phyloP scores from a whole-genome alignment of 2,888 invertebrate species.

The Poecilus cupreus region DNA sequence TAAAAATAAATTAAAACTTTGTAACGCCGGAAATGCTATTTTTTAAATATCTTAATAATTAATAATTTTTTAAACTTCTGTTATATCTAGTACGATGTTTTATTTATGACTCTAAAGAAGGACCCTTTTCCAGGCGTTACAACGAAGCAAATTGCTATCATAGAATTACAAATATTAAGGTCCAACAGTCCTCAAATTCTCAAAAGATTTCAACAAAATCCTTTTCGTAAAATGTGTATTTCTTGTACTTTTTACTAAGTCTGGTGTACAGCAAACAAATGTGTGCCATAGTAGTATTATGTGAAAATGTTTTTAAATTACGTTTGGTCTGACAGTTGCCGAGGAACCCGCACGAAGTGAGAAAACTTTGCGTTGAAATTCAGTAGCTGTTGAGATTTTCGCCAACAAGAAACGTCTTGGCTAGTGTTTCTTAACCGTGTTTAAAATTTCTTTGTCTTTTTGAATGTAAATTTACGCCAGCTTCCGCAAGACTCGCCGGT shows the following conservation, averaged over 20 bases:
- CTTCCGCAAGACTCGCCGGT: not conserved
- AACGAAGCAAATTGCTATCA: too few species aligned
- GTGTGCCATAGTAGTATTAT: not conserved
- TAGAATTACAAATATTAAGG: too few species aligned
- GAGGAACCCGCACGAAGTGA: not conserved
- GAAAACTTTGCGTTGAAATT: slow-evolving; percentile 10
- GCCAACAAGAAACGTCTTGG: slow-evolving; percentile 21
- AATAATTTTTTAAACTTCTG: too few species aligned
- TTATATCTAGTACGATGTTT: too few species aligned
- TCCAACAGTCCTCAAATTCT: not conserved
- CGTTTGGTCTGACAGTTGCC: slow-evolving; percentile 5
- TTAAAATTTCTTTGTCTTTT: slow-evolving; percentile 7
- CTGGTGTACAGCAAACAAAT: not conserved
- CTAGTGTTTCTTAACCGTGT: slow-evolving; percentile 10
- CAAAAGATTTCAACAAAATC: too few species aligned
- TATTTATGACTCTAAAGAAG: too few species aligned
- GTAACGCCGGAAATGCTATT: too few species aligned
- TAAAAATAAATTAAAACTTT: too few species aligned
- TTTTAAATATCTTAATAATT: too few species aligned
- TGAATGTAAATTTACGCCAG: not conserved
- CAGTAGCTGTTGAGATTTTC: not conserved
- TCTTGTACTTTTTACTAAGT: not conserved
- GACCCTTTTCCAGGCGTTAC: too few species aligned
- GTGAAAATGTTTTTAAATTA: slow-evolving; percentile 26
- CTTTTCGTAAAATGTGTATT: not conserved